Percentiles rank a stretch among this genome's conserved stretches.
These are phyloP conservation scores for Drosophila kanekoi DNA, from an alignment of 2,888 invertebrate genomes.

Conservation along the genomic window DNA sequence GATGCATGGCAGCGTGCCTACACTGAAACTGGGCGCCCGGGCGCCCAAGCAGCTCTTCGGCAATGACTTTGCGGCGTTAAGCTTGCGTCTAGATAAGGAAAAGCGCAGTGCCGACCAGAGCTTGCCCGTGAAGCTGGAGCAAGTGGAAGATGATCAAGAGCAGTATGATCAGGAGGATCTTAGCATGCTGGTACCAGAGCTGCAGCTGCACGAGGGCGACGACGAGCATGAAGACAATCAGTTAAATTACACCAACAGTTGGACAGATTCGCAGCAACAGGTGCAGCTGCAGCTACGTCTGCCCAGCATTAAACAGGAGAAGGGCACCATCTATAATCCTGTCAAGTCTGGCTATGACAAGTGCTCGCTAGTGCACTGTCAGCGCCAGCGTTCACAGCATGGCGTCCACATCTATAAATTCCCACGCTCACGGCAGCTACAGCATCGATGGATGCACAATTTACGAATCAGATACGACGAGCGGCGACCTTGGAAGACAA, in stretches of 20 bases:
- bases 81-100: slow-evolving; percentile 48
- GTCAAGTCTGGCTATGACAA: slow-evolving; percentile 73
- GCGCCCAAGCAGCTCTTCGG: slow-evolving; percentile 62
- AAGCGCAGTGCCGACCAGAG: slow-evolving; percentile 5
- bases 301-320: slow-evolving; percentile 46
- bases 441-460: slow-evolving; percentile 70
- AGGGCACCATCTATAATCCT: slow-evolving; percentile 46
- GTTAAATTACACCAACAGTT: slow-evolving; percentile 8
- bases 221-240: slow-evolving; percentile 18
- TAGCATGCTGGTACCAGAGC: slow-evolving; percentile 47
- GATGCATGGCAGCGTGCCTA: slow-evolving; percentile 75
- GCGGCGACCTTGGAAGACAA: slow-evolving; percentile 70
- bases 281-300: slow-evolving; percentile 26
- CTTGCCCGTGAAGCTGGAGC: slow-evolving; percentile 8
- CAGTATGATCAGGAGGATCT: slow-evolving; percentile 28
- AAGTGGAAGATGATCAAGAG: slow-evolving; percentile 8
- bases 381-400: slow-evolving; percentile 65
- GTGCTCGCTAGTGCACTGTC: slow-evolving; percentile 70
- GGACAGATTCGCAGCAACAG: slow-evolving; percentile 12
- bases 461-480: slow-evolving; percentile 67
- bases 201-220: slow-evolving; percentile 45
- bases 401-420: slow-evolving; percentile 74
- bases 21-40: slow-evolving; percentile 61
- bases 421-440: slow-evolving; percentile 59
- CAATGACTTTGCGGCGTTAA: slow-evolving; percentile 56